A percentile compares a stretch with the other conserved stretches of the same genome.
Evolutionary conservation across 2,888 invertebrate species (phyloP).

Genomic region (Drosophila affinis): DNA sequence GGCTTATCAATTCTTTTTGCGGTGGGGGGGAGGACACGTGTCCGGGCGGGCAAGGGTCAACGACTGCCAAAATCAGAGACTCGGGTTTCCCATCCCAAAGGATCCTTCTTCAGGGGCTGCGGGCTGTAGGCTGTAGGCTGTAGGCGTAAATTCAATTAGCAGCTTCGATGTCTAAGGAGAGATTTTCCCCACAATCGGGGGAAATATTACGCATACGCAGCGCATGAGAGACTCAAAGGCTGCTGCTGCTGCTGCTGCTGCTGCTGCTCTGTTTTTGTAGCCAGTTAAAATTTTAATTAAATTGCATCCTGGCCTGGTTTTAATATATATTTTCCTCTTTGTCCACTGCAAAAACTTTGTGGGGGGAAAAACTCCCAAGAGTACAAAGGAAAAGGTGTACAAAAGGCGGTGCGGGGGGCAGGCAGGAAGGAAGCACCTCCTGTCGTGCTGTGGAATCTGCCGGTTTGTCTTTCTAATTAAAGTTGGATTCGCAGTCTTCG

Average conservation of each 20-base stretch:
- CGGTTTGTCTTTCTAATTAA: conserved; percentile 72
- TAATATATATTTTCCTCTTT: conserved; percentile 26
- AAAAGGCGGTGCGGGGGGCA: not conserved
- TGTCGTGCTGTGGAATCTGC: conserved; percentile 18
- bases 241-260: conserved; percentile 12
- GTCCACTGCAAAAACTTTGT: conserved; percentile 6
- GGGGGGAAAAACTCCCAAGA: conserved; percentile 19
- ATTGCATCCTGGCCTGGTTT: conserved; percentile 34
- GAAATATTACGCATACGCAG: conserved; percentile 66
- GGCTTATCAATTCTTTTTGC: conserved; percentile 62
- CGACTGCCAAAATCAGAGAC: conserved; percentile 24
- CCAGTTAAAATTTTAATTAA: conserved; percentile 64
- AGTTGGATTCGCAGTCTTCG: conserved; percentile 53
- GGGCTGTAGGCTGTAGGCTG: conserved; percentile 5
- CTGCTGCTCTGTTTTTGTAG: conserved; percentile 16
- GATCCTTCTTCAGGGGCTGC: not conserved
- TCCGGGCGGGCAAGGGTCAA: conserved; percentile 27
- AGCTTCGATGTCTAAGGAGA: conserved; percentile 19
- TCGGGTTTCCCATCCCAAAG: not conserved
- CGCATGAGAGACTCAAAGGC: conserved; percentile 12
- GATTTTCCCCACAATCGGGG: conserved; percentile 13
- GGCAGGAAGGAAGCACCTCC: conserved; percentile 10
- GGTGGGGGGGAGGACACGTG: conserved; percentile 46
- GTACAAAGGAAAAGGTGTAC: conserved; percentile 20
- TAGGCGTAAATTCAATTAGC: conserved; percentile 63